Conservation (phyloP, 2,797 vertebrate genomes). For the Sphenodon punctatus region DNA sequence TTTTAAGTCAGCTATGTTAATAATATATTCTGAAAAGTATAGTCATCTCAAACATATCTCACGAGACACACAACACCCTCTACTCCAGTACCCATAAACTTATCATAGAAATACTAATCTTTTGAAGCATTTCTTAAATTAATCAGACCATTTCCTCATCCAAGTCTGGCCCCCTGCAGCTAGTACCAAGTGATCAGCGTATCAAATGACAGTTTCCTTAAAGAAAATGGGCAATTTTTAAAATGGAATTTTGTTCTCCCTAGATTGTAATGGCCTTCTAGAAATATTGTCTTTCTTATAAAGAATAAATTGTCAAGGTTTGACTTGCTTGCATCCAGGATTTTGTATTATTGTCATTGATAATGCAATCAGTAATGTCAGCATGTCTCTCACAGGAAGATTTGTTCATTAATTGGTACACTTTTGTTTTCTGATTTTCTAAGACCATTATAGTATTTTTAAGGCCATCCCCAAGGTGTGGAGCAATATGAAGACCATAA, state of each 20-base stretch:
- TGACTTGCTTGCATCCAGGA: neutral
- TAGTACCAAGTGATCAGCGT: neutral
- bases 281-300: neutral
- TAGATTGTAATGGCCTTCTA: neutral
- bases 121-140: neutral
- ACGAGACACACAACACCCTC: neutral
- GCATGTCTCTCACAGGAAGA: neutral
- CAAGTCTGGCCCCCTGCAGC: neutral
- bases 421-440: neutral
- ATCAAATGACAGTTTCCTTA: neutral
- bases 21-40: neutral
- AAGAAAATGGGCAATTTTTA: neutral
- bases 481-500: no score
- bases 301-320: neutral
- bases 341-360: neutral
- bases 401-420: rapidly evolving
- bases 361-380: neutral
- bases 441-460: neutral
- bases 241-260: neutral
- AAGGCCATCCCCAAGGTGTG: no score
- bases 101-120: neutral
- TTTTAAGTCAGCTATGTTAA: rapidly evolving
- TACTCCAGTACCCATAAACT: neutral
- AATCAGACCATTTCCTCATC: neutral
- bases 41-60: rapidly evolving